Conservation (phyloP, 1,140 invertebrate species). For the Trichonephila clavata region DNA sequence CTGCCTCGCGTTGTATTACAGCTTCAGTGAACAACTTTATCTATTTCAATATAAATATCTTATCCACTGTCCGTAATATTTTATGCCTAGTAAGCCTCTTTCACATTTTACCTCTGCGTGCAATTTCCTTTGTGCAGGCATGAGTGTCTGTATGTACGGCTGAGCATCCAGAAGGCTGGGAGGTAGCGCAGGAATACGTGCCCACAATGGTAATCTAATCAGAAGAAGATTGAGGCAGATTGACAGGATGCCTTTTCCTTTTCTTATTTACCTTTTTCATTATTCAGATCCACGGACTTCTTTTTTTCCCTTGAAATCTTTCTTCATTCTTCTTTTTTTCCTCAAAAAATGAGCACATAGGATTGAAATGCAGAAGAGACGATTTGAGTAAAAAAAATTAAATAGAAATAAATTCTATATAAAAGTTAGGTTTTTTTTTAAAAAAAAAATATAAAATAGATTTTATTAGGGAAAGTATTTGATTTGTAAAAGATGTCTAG, state of each 20-base stretch:
- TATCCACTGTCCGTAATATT: constrained; percentile 60
- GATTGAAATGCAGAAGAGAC: constrained; percentile 34
- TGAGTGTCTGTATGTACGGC: constrained; percentile 11
- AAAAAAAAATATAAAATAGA: background rate
- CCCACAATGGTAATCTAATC: constrained; percentile 68
- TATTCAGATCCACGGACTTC: background rate
- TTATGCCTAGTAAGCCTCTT: constrained; percentile 71
- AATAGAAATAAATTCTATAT: background rate
- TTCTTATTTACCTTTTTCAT: constrained; percentile 53
- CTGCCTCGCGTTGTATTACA: constrained; percentile 11
- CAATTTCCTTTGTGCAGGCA: constrained; percentile 12
- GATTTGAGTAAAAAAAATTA: constrained; percentile 9
- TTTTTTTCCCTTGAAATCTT: constrained; percentile 8
- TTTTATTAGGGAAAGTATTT: background rate
- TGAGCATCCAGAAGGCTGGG: background rate
- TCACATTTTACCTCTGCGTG: constrained; percentile 57
- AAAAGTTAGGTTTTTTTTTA: background rate
- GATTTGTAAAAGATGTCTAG: background rate
- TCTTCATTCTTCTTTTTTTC: background rate
- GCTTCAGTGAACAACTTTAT: constrained; percentile 68
- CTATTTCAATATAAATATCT: constrained; percentile 69
- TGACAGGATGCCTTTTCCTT: constrained; percentile 34
- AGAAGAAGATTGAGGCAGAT: constrained; percentile 52
- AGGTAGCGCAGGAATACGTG: constrained; percentile 18
- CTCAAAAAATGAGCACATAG: background rate